phyloP scores from a whole-genome alignment of 2,888 invertebrate species.

The Anaspis maculata region DNA sequence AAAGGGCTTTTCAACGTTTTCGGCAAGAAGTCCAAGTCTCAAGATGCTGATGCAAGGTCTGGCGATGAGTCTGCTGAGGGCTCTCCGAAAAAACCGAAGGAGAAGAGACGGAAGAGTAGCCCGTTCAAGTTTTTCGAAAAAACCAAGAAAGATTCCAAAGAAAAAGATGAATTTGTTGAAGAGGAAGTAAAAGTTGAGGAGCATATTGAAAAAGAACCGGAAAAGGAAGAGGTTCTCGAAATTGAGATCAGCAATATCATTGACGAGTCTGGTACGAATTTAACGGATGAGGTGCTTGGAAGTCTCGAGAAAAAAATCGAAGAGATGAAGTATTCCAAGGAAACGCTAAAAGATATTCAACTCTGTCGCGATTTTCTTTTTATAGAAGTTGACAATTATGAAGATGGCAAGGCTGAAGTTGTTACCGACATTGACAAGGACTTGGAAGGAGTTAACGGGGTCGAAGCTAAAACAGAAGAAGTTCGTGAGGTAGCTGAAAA shows the following conservation, averaged over 20 bases:
- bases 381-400: conserved; percentile 17
- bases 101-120: conserved; percentile 10
- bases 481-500: conserved; percentile 11
- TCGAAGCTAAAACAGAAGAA: conserved; percentile 1
- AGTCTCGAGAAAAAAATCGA: conserved; percentile 19
- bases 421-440: conserved; percentile 10
- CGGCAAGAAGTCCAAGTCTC: conserved; percentile 20
- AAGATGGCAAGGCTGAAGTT: conserved; percentile 14
- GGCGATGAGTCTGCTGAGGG: conserved; percentile 5
- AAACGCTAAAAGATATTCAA: conserved; percentile 7
- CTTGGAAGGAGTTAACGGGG: background rate
- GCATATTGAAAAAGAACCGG: background rate
- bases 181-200: conserved; percentile 1
- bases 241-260: conserved; percentile 1
- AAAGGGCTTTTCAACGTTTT: conserved; percentile 21
- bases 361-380: conserved; percentile 13
- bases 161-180: conserved; percentile 4
- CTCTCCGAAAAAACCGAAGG: conserved; percentile 11
- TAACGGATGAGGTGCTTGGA: conserved; percentile 11
- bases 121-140: conserved; percentile 13
- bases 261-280: conserved; percentile 5
- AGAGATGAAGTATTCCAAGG: conserved; percentile 15
- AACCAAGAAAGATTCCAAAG: conserved; percentile 10
- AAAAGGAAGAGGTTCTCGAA: conserved; percentile 4
- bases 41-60: conserved; percentile 2